Evolutionary conservation across 2,113 vertebrate species (phyloP), one percentile per base, ranked within the genome.

Genomic region (Podarcis cretensis): DNA sequence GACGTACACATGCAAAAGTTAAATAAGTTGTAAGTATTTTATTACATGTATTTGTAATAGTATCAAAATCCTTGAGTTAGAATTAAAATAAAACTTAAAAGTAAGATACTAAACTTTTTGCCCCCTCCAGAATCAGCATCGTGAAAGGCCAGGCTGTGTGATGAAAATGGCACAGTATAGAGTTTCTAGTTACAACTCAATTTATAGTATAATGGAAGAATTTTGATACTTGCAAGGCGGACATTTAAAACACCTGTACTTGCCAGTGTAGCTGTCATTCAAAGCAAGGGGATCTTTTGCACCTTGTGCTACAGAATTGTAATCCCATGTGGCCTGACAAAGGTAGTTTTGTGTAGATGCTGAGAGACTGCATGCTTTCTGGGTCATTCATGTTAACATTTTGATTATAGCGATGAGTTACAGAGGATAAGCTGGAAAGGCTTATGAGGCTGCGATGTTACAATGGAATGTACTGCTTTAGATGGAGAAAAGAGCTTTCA

Each of bases 331-430:
- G 83, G 83, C 93, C 59, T 88, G 71, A 92, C 89, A 90, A 93
- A 94, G 85, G 92, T 89, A 73, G 87, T 89, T 93, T 94, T 94
- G 87, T 94, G 90, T 68, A 0, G 0, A 80, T 90, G 91, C 73
- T 90, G 91, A 93, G 84, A 91, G 82, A 93, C 54, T 87, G 81
- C 75, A 32, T 95, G 75, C 76, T 93, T 95, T 96, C 93, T 90
- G 84, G 88, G 85, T 91, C 93, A 88, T 90, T 91, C 83, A 89
- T 87, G 89, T 92, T 96, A 95, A 96, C 79, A 40, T 95, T 96
- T 91, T 96, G 92, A 96, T 96, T 92, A 92, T 37, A 93, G 83
- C 91, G 86, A 87, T 95, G 94, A 96, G 89, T 96, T 95, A 91
- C 88, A 92, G 54, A 89, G 90, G 92, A 86, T 89, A 91, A 93